Conservation (phyloP, 1,140 invertebrate species). For the Zaprionus kolodkinae region DNA sequence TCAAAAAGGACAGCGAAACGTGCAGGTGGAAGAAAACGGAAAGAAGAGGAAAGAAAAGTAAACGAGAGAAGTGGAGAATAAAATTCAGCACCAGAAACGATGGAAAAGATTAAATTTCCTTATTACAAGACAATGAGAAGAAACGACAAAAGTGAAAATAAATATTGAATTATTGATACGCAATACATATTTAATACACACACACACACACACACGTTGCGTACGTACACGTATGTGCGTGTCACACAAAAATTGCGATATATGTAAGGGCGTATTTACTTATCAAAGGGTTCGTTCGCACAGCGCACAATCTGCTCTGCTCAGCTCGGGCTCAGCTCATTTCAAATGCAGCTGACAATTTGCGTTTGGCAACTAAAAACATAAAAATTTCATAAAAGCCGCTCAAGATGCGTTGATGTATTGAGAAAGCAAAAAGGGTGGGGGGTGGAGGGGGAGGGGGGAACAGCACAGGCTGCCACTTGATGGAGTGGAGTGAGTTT, state of each 20-base stretch:
- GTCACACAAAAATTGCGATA: constrained; percentile 22
- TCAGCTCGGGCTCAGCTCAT: constrained; percentile 30
- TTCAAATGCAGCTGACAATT: constrained; percentile 66
- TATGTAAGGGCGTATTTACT: constrained; percentile 25
- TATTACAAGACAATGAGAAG: constrained; percentile 66
- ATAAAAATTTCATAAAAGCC: constrained; percentile 53
- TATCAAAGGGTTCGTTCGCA: constrained; percentile 58
- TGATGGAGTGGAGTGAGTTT: background rate
- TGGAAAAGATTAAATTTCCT: constrained; percentile 80
- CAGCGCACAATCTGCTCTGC: constrained; percentile 14
- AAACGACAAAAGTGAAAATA: constrained; percentile 71
- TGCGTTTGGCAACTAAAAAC: constrained; percentile 42
- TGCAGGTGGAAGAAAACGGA: constrained; percentile 51
- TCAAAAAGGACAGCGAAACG: constrained; percentile 45
- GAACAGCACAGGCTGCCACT: background rate
- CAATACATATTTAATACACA: constrained; percentile 64
- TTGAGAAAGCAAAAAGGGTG: constrained; percentile 24
- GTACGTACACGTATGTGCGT: background rate
- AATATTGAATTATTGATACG: constrained; percentile 82
- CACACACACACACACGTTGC: constrained; percentile 18
- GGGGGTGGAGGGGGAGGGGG: too few relatives aligned
- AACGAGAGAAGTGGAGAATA: background rate
- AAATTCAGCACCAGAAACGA: background rate
- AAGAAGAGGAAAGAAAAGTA: constrained; percentile 34
- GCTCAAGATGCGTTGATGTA: constrained; percentile 50